Evolutionary conservation across 2,797 vertebrate species (phyloP), one percentile per base, ranked within the genome.

Genomic region (Acrossocheilus wenchowensis): DNA sequence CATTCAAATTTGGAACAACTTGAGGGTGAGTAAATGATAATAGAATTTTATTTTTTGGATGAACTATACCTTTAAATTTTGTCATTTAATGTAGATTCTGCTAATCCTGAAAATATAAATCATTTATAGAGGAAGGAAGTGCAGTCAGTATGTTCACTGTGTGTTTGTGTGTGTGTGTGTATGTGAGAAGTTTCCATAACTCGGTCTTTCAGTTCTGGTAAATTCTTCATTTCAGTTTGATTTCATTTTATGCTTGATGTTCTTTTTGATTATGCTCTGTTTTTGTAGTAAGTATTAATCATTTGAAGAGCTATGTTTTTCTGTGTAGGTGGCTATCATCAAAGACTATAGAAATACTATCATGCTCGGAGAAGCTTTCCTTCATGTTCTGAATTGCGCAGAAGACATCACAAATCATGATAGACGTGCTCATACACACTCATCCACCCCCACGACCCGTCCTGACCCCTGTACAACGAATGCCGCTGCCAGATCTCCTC

Each of bases 331-430:
- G n/a, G 11, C 23, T 77, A 85, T 64, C 60, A 64, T 64, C n/a
- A 64, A 26, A 64, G n/a, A 30, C n/a, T 64, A 26, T 64, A 64
- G n/a, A 30, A 64, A 64, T 30, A 64, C n/a, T 64, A 64, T 82
- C 78, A 91, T 91, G 90, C 90, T 91, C 7, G 83, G 89, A 52
- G 90, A 91, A 87, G 80, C 86, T 6, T 89, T 87, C 69, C 90
- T 91, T 82, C 83, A 87, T 34, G 17, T 90, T 57, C 50, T 91
- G 60, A 86, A 82, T 21, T 77, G 86, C 78, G 87, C 50, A 2
- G 30, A 84, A 36, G 45, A 87, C 14, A n/a, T 12, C 64, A 54
- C 30, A n/a, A 43, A 86, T 60, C 60, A n/a, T 9, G 60, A 74
- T 19, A 12, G 45, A 75, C 39, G 7, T 8, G 3, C 64, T 30